Evolutionary conservation across 2,888 invertebrate genomes (phyloP).

Genomic region (Hyppa rectilinea): DNA sequence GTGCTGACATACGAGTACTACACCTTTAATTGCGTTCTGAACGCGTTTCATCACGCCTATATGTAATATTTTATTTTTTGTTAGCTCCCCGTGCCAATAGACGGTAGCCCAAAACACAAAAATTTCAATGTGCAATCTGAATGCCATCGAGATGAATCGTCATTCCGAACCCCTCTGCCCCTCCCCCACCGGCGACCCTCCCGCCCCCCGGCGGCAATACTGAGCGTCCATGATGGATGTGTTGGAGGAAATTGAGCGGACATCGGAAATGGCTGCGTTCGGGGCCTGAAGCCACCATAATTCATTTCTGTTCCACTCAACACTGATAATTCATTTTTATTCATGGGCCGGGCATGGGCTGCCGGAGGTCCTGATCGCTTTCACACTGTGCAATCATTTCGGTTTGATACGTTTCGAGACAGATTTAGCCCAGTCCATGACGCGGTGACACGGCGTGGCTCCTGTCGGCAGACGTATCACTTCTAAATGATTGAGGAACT

Average conservation of each 20-base stretch:
- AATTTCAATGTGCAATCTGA: constrained; percentile 63
- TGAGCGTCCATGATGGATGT: constrained; percentile 69
- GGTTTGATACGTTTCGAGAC: constrained; percentile 10
- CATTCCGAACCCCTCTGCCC: too few relatives aligned
- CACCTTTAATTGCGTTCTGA: too few relatives aligned
- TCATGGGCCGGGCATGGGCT: constrained; percentile 25
- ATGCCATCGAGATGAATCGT: constrained; percentile 59
- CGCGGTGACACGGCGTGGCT: neutral
- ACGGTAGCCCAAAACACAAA: constrained; percentile 37
- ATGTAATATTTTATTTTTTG: neutral
- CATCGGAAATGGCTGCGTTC: constrained; percentile 69
- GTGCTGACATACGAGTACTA: neutral
- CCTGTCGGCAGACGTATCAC: neutral
- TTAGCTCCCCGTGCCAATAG: neutral
- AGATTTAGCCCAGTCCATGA: constrained; percentile 6
- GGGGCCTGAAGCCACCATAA: constrained; percentile 48
- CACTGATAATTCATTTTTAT: constrained; percentile 68
- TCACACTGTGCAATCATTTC: constrained; percentile 25
- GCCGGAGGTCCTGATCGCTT: constrained; percentile 19
- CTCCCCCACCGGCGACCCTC: too few relatives aligned
- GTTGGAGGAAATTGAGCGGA: constrained; percentile 71
- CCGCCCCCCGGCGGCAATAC: constrained; percentile 15
- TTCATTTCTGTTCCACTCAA: constrained; percentile 65
- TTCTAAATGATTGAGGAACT: neutral
- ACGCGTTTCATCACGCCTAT: neutral